Conservation (phyloP, 2,797 vertebrate species). For the Florisuga fusca region DNA sequence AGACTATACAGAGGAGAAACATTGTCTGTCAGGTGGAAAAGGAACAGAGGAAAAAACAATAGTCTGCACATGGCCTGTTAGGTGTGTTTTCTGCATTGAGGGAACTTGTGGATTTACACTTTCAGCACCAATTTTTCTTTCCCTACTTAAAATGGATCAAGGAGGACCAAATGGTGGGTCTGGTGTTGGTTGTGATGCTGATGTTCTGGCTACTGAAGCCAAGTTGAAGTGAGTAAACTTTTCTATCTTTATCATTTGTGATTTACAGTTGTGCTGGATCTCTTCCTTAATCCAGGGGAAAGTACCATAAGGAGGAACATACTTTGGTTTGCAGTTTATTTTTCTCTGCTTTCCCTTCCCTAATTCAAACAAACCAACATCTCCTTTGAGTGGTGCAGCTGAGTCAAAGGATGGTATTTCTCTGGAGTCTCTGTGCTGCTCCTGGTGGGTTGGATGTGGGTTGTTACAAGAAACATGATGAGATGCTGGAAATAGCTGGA, state of each 20-base stretch:
- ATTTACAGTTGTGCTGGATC: not conserved
- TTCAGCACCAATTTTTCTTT: not conserved
- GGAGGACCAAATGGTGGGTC: not conserved
- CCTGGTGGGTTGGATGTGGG: constrained; percentile 24
- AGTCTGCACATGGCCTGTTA: not conserved
- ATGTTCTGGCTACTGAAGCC: not conserved
- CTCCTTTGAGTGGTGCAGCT: not conserved
- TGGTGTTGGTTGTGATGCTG: not conserved
- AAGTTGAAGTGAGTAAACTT: not conserved
- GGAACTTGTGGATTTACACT: not conserved
- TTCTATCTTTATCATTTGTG: not conserved
- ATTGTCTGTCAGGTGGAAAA: not conserved
- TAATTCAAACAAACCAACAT: constrained; percentile 50
- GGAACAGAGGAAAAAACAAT: not conserved
- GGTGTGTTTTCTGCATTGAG: not conserved
- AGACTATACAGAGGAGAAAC: not conserved
- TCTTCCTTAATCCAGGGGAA: not conserved
- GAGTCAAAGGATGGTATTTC: not conserved
- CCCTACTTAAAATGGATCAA: not conserved
- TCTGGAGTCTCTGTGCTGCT: constrained; percentile 22
- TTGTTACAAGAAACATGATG: constrained; percentile 19
- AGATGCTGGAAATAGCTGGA: constrained; percentile 41
- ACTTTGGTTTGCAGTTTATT: constrained; percentile 61
- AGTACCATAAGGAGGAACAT: not conserved
- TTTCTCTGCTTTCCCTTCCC: constrained; percentile 46